These are phyloP conservation scores for Xestoiulus laeticollis DNA, from an alignment of 2,888 invertebrate species.

Conservation along the genomic window DNA sequence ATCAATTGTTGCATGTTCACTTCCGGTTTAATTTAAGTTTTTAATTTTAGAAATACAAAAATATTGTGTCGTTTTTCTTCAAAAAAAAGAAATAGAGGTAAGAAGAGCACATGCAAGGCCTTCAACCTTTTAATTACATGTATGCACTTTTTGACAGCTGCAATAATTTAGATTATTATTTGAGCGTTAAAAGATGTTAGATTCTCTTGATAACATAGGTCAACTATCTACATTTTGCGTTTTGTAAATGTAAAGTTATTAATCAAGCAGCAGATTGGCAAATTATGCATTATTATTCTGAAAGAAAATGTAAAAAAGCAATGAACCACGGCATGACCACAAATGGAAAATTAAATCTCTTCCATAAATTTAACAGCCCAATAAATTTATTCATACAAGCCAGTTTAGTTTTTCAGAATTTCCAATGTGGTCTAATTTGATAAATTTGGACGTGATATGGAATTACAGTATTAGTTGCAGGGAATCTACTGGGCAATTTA, in stretches of 20 bases:
- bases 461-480: neutral
- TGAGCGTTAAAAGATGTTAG: neutral
- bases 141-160: neutral
- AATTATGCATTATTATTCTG: neutral
- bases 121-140: neutral
- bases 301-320: neutral
- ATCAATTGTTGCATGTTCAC: neutral
- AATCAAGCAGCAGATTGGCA: neutral
- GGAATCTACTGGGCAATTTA: neutral
- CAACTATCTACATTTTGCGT: neutral
- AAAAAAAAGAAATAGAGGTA: neutral
- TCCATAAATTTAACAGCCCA: neutral
- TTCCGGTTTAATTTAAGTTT: constrained; percentile 22
- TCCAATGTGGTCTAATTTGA: neutral
- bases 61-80: neutral
- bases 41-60: neutral
- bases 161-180: neutral
- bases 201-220: neutral
- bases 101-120: neutral
- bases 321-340: neutral
- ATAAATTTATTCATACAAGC: neutral
- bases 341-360: neutral
- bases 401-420: neutral
- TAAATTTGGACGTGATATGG: neutral
- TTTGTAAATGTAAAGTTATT: neutral